Conservation (phyloP, 2,888 invertebrate species). For the Fabriciana adippe region DNA sequence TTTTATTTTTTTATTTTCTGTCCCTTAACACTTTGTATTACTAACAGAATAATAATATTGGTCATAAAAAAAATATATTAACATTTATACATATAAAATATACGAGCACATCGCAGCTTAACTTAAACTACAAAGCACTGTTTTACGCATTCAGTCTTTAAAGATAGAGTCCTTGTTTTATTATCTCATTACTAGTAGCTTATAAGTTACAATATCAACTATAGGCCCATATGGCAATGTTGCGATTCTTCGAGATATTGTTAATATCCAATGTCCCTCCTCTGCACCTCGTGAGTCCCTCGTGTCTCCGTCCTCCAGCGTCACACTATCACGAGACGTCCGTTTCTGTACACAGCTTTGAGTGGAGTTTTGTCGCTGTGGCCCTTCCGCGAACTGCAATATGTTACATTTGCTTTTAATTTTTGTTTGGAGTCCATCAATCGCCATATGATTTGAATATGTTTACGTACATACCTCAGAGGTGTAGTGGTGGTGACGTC, state of each 20-base stretch:
- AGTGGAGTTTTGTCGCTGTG: constrained; percentile 39
- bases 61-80: not conserved
- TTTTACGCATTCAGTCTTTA: no score
- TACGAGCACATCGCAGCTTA: no score
- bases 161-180: no score
- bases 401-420: not conserved
- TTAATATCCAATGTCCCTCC: not conserved
- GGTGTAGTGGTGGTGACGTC: constrained; percentile 36
- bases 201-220: no score
- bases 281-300: not conserved
- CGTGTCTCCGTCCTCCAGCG: not conserved
- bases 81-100: no score
- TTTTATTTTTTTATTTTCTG: constrained; percentile 21
- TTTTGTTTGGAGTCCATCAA: not conserved
- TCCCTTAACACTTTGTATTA: not conserved
- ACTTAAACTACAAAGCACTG: no score
- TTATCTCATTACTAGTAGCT: no score
- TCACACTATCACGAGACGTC: constrained; percentile 43
- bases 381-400: constrained; percentile 30
- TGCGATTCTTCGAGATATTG: not conserved
- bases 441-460: no score
- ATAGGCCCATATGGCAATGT: not conserved
- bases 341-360: constrained; percentile 40
- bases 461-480: constrained; percentile 34
- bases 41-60: not conserved